Percentiles rank a stretch among this genome's conserved stretches.
Conservation (phyloP, 2,113 vertebrate genomes). For the Parus major region DNA sequence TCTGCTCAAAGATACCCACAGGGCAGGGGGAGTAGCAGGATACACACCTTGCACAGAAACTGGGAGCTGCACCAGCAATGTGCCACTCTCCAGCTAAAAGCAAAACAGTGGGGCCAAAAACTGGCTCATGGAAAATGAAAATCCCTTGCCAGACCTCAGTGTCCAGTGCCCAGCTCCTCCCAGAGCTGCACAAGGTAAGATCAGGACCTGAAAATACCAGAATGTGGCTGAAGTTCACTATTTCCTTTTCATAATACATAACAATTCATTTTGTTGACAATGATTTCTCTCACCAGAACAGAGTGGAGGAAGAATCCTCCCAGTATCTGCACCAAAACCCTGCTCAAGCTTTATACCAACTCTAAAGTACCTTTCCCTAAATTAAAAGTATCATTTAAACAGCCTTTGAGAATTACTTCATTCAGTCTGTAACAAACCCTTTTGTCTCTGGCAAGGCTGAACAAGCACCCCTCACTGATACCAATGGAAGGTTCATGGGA, state of each 20-base stretch:
- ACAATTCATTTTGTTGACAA: neutral
- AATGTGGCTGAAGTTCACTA: neutral
- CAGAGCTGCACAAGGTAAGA: neutral
- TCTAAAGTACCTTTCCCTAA: neutral
- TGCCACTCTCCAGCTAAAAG: too few relatives aligned
- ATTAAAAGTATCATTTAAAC: neutral
- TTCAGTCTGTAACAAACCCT: neutral
- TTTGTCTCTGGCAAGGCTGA: neutral
- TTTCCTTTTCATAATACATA: neutral
- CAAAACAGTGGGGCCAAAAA: neutral
- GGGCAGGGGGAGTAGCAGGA: neutral
- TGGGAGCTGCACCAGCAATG: neutral
- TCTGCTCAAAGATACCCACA: neutral
- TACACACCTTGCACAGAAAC: neutral
- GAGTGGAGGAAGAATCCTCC: neutral
- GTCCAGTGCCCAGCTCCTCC: fast-evolving
- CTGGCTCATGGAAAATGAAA: neutral
- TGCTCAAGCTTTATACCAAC: neutral
- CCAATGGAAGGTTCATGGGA: neutral
- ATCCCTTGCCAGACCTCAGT: neutral
- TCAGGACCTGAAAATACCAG: neutral
- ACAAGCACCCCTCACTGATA: neutral
- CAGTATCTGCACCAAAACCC: neutral
- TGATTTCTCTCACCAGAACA: neutral
- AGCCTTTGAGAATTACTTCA: neutral